These are phyloP conservation scores for Manacus vitellinus DNA, from an alignment of 2,113 vertebrate genomes.

Conservation along the genomic window DNA sequence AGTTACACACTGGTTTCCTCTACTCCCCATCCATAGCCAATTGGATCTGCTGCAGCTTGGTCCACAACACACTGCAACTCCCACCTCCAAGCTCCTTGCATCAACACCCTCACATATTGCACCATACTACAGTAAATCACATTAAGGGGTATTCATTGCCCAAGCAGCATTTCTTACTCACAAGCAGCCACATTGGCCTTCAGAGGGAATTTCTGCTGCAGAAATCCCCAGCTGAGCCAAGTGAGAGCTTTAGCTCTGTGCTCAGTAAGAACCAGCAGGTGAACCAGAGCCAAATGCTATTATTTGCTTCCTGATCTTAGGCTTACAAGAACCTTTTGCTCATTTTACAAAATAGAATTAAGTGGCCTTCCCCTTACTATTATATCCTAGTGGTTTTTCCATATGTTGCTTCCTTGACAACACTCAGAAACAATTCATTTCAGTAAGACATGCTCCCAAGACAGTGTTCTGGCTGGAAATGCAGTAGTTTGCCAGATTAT, in stretches of 20 bases:
- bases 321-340: neutral
- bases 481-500: neutral
- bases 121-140: neutral
- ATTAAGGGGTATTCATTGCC: neutral
- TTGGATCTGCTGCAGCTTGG: neutral
- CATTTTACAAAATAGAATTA: neutral
- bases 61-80: neutral
- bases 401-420: neutral
- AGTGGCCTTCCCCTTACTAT: neutral
- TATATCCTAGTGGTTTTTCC: neutral
- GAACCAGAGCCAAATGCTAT: neutral
- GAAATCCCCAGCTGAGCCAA: neutral
- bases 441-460: neutral
- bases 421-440: neutral
- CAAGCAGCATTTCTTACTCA: neutral
- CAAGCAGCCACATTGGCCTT: neutral
- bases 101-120: neutral
- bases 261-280: neutral
- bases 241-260: neutral
- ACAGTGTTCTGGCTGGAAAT: neutral
- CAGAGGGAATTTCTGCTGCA: neutral
- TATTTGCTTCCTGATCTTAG: neutral
- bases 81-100: neutral
- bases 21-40: fast-evolving
- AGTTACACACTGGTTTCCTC: neutral